phyloP scores from a whole-genome alignment of 2,113 vertebrate genomes.

The Herpetotheres cachinnans region DNA sequence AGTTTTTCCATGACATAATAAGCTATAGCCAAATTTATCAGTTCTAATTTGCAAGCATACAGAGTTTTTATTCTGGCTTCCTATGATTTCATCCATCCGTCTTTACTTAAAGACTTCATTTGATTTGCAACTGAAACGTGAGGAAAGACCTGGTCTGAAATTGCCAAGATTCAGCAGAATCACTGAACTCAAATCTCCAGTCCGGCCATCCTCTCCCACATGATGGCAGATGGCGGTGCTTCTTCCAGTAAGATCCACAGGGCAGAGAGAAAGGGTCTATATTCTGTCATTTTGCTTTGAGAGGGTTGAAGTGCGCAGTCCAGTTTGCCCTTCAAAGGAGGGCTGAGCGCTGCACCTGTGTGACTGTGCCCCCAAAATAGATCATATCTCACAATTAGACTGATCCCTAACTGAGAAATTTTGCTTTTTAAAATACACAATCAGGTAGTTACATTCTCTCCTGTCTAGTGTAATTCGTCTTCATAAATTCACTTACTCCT shows the following conservation, averaged over 20 bases:
- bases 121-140: not conserved
- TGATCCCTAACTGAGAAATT: not conserved
- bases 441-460: not conserved
- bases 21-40: not conserved
- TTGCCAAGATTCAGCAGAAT: not conserved
- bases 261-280: not conserved
- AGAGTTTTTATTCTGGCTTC: not conserved
- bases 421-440: not conserved
- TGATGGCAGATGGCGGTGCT: not conserved
- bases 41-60: not conserved
- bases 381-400: not conserved
- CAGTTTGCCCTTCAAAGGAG: not conserved
- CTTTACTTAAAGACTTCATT: not conserved
- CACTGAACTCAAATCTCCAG: not conserved
- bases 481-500: not conserved
- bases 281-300: not conserved
- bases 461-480: not conserved
- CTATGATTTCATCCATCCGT: not conserved
- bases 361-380: not conserved
- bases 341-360: not conserved
- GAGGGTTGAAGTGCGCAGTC: not conserved
- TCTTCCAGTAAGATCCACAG: not conserved
- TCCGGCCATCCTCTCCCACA: not conserved
- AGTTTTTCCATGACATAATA: not conserved
- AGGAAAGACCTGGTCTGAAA: not conserved